These are phyloP conservation scores for Cygnus olor DNA, from an alignment of 2,797 vertebrate genomes.

Conservation along the genomic window DNA sequence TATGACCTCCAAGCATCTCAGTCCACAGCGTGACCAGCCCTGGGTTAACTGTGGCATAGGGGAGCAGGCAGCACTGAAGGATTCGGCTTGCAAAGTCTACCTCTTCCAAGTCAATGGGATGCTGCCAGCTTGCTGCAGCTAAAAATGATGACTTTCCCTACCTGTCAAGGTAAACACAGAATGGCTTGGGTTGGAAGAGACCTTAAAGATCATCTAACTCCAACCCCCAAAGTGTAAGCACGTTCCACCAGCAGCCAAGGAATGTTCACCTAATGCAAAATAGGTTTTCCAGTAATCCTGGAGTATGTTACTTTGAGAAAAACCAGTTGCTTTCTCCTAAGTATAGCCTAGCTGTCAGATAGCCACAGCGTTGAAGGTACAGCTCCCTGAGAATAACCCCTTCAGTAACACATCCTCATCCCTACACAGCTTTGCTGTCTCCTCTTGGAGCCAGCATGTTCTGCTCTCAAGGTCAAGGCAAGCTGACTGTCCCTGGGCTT, in stretches of 20 bases:
- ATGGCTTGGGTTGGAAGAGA: no score
- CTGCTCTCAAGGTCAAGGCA: neutral
- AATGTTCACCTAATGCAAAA: neutral
- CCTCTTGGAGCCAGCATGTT: neutral
- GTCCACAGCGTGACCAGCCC: neutral
- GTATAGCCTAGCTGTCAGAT: neutral
- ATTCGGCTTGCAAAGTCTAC: neutral
- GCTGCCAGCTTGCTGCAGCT: neutral
- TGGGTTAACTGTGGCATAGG: fast-evolving
- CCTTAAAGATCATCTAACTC: no score
- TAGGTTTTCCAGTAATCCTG: neutral
- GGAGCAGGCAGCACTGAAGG: neutral
- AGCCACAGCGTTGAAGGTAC: neutral
- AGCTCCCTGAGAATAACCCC: neutral
- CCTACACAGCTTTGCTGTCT: neutral
- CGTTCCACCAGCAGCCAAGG: neutral
- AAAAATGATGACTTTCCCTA: neutral
- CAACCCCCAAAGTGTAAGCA: neutral
- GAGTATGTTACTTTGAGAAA: neutral
- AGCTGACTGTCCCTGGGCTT: neutral
- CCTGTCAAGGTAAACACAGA: neutral
- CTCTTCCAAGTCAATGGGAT: neutral
- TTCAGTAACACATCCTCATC: neutral
- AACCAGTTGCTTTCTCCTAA: neutral
- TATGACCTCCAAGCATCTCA: neutral